Evolutionary conservation across 2,113 vertebrate genomes (phyloP), one percentile per base, ranked within the genome.

Genomic region (Catharus bicknelli): DNA sequence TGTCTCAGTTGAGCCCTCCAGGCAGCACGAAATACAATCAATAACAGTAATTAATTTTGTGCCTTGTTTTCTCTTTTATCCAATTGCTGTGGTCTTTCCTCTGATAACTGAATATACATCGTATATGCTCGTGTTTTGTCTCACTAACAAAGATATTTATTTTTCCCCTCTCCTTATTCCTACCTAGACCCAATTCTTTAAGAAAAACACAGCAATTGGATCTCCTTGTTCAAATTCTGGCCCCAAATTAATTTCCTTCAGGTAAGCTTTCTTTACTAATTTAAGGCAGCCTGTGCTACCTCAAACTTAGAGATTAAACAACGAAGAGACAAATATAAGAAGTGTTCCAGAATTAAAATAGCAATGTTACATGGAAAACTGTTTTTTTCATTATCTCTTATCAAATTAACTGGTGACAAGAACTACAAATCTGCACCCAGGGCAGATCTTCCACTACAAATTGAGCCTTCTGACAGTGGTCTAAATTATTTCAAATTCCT

Each of bases 31-130:
- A 87, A 72, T 18, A 32, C 13, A 85, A 83, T 95, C 75, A 0
- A 95, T 96, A 86, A 68, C 22, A 72, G 59, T 85, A 83, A 94
- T 72, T 68, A 89, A 84, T 83, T 94, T 58, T 90, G 82, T 40
- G 70, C 68, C 36, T 53, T 53, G 22, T 61, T 84, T 92, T 57
- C 75, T 79, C 50, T 73, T 73, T 42, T 48, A 58, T 48, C 42
- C 8, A 76, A 9, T n/a, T 48, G 57, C 51, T 75, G 47, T 50
- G 17, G 43, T 70, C 58, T 73, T 53, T 66, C 20, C 59, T 77
- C 38, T 73, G 23, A 48, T 20, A 88, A 74, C 51, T 51, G 32
- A 83, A 59, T 38, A 45, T 2, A 55, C 8, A 27, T 7, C 13
- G 2, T 22, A 62, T 36, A 13, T 77, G 6, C 59, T 64, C 9